These are phyloP conservation scores for Podarcis lilfordi DNA, from an alignment of 2,797 vertebrate species.

Conservation along the genomic window DNA sequence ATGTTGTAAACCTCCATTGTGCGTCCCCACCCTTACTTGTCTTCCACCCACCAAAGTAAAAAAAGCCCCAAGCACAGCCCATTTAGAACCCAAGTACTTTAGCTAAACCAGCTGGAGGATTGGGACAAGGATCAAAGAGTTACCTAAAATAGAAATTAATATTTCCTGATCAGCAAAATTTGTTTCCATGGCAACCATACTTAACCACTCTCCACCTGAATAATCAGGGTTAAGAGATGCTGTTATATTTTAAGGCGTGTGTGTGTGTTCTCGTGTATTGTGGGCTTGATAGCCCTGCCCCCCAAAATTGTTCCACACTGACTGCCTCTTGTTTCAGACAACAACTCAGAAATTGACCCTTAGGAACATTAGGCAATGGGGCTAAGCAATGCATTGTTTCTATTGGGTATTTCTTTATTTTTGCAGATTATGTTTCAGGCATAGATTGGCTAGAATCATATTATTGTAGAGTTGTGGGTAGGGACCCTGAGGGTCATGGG, in stretches of 20 bases:
- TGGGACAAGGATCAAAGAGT: neutral
- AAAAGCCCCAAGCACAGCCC: neutral
- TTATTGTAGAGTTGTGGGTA: too few species aligned
- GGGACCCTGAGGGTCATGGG: too few species aligned
- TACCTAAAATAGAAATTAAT: neutral
- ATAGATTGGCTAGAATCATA: too few species aligned
- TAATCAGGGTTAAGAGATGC: constrained; percentile 13
- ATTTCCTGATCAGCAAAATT: constrained; percentile 22
- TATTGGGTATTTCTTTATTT: too few species aligned
- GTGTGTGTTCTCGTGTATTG: neutral
- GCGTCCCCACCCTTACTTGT: too few species aligned
- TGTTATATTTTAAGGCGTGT: neutral
- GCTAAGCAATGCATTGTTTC: neutral
- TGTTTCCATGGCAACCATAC: constrained; percentile 8
- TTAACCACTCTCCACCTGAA: neutral
- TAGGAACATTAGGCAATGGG: neutral
- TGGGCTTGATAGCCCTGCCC: neutral
- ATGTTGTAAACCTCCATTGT: neutral
- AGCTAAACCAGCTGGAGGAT: constrained; percentile 2
- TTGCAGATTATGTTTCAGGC: too few species aligned
- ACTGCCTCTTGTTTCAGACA: neutral
- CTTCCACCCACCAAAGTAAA: neutral
- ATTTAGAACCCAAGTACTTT: neutral
- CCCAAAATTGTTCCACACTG: neutral
- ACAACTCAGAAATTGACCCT: neutral